Base-by-base conservation (phyloP, 2,888 invertebrate species). In the Melieria omissa region DNA sequence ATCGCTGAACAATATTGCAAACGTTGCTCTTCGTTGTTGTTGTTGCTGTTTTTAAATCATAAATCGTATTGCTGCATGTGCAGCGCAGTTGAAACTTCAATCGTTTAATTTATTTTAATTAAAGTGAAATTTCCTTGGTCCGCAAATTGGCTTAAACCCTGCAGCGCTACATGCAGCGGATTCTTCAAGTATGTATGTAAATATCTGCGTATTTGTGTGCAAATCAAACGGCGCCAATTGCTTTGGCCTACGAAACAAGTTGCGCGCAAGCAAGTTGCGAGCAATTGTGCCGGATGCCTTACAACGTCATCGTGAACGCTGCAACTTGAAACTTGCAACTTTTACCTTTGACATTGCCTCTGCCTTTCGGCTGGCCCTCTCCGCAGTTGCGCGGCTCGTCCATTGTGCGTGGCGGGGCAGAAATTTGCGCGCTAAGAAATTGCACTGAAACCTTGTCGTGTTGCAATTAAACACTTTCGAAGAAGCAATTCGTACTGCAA, bases 381-480 rank as follows among this genome's bases (percentile, higher is more conserved):
- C 29, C 29, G 29, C 29, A 29, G 29, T 29, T 3, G 29, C 29
- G 2, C 29, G 29, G 29, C 3, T 29, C 29, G 16, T 29, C 49
- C 12, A 49, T 49, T 49, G 9, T 49, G 10, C 49, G 9, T 10
- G 9, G 9, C 12, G 54, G 55, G 45, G 45, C 44, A 49, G 45
- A 54, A 45, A 29, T 29, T 29, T 29, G 42, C 64, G 52, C n/a
- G 63, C 63, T 49, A 63, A 63, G 47, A 47, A 47, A 7, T 12
- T 70, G n/a, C n/a, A 6, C 9, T 46, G 75, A 75, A 75, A 62
- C 75, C 75, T n/a, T 72, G 67, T 57, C 42, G 62, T 72, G 70
- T 64, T 70, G 75, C 73, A 75, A 75, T 75, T 75, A 75, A 73
- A 65, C 57, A 70, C 52, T 69, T 70, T 65, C 64, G 58, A 64